Evolutionary conservation across 2,888 invertebrate species (phyloP), one percentile per base, ranked within the genome.

Genomic region (Neelides folsomi): DNA sequence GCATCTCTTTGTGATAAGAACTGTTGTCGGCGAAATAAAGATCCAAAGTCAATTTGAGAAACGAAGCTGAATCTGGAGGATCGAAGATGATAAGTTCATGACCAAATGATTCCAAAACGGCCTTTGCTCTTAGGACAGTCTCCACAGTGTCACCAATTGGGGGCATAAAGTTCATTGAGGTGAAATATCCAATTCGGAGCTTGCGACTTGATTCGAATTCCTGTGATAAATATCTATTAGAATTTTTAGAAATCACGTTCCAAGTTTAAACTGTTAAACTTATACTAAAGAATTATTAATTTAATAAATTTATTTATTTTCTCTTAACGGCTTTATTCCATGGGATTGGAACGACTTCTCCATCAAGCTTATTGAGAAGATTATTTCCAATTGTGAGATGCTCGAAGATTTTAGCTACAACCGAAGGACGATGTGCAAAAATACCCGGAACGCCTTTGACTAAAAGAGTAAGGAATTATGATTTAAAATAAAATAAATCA

Each of bases 321-420:
- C 3, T 27, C n/a, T n/a, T n/a, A n/a, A 58, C 59, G 27, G 56
- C 52, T 37, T 19, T 27, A 42, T 55, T 59, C 59, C 59, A 59
- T 13, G 55, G 36, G 8, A 59, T 38, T 10, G 59, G 59, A 12
- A 57, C 54, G n/a, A 45, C 51, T 45, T 52, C 53, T 5, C 51
- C 43, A 41, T 59, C 59, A n/a, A 44, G 41, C 35, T 42, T 43
- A 16, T 55, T 51, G 16, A 57, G 57, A 12, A 47, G 43, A 37
- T 52, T 57, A n/a, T 51, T 50, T 16, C 52, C 52, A 40, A 7
- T 27, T 3, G 51, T 50, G 3, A 52, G 16, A 1, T 47, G 36
- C 42, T 55, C 46, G 9, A 49, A 51, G 2, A 59, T 13, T 1
- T 52, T 15, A 10, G 49, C 53, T 5, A 55, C 27, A 10, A 56